Conservation (phyloP, 2,797 vertebrate species). For the Phalanger gymnotis region DNA sequence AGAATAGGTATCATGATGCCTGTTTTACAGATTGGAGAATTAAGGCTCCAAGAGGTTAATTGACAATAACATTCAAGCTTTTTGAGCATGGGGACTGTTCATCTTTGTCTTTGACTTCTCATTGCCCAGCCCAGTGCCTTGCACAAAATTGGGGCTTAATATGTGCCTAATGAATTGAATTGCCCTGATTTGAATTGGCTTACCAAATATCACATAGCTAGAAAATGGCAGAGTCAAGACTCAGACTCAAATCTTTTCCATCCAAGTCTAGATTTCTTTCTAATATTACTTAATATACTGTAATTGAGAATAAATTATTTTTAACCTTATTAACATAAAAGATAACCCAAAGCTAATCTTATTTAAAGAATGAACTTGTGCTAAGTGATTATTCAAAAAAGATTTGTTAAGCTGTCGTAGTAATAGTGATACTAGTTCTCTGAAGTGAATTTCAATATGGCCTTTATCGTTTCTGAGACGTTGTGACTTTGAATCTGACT, state of each 20-base stretch:
- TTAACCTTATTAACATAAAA: background rate
- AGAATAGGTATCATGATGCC: background rate
- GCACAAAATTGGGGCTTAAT: background rate
- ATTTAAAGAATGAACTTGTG: background rate
- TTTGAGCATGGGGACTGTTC: background rate
- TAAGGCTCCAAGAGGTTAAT: background rate
- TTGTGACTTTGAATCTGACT: slow-evolving; percentile 27
- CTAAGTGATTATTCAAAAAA: background rate
- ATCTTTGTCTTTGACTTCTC: background rate
- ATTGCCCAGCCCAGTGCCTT: background rate
- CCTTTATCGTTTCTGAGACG: slow-evolving; percentile 8
- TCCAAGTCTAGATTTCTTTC: background rate
- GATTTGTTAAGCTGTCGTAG: background rate
- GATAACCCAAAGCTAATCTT: background rate
- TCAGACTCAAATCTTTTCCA: background rate
- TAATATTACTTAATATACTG: background rate
- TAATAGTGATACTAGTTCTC: background rate
- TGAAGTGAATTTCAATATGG: background rate
- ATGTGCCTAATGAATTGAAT: background rate
- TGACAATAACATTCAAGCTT: background rate
- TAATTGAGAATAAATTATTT: background rate
- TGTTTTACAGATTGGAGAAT: background rate
- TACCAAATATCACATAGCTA: background rate
- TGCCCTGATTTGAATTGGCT: background rate
- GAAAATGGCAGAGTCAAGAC: background rate